These are phyloP conservation scores for Hypothenemus hampei DNA, from an alignment of 1,140 invertebrate species.

Conservation along the genomic window DNA sequence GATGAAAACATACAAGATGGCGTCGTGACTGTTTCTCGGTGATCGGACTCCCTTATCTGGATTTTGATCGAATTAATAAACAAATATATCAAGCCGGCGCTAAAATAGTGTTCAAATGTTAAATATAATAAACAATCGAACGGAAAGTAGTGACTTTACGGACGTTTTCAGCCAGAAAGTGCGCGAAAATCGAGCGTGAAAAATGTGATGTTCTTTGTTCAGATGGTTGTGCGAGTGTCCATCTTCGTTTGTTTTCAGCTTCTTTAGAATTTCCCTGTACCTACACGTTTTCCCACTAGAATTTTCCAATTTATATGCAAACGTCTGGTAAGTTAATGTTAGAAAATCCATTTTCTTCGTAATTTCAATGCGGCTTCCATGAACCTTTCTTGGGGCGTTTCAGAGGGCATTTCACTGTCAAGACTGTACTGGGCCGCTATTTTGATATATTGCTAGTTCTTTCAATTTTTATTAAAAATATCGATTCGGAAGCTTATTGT, in stretches of 20 bases:
- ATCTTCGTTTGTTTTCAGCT: slow-evolving; percentile 16
- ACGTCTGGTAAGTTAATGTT: background rate
- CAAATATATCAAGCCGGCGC: slow-evolving; percentile 18
- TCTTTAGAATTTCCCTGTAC: slow-evolving; percentile 5
- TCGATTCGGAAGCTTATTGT: slow-evolving; percentile 27
- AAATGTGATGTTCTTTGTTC: slow-evolving; percentile 29
- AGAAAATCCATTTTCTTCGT: background rate
- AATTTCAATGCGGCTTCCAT: background rate
- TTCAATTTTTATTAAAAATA: slow-evolving; percentile 30
- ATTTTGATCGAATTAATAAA: slow-evolving; percentile 26
- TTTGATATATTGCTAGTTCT: slow-evolving; percentile 30
- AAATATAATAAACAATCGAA: slow-evolving; percentile 7
- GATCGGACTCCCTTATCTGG: slow-evolving; percentile 16
- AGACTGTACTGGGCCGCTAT: slow-evolving; percentile 13
- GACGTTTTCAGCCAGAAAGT: slow-evolving; percentile 16
- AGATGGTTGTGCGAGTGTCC: slow-evolving; percentile 21
- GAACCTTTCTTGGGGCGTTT: slow-evolving; percentile 24
- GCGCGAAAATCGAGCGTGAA: slow-evolving; percentile 23
- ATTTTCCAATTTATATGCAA: background rate
- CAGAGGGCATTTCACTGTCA: background rate
- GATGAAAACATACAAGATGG: slow-evolving; percentile 22
- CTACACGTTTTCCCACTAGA: slow-evolving; percentile 4
- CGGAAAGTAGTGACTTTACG: slow-evolving; percentile 2
- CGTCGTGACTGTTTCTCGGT: slow-evolving; percentile 21
- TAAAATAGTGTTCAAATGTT: slow-evolving; percentile 19